Evolutionary conservation across 2,888 invertebrate genomes (phyloP).

Genomic region (Rotaria magnacalcarata): DNA sequence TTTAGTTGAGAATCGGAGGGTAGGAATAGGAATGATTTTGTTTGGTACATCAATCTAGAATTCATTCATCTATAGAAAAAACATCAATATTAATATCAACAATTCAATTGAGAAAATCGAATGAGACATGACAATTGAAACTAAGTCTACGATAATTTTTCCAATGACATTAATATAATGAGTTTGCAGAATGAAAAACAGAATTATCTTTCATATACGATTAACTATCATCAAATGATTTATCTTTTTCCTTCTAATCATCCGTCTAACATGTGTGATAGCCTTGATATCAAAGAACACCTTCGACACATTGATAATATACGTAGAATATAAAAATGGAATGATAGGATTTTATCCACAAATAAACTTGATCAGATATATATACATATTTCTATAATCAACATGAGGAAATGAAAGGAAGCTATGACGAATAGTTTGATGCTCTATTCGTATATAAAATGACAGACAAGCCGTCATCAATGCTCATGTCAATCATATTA

Average conservation of each 20-base stretch:
- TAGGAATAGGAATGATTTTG: too few relatives aligned
- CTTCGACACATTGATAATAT: not conserved
- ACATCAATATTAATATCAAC: too few relatives aligned
- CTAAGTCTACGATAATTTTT: too few relatives aligned
- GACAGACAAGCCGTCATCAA: not conserved
- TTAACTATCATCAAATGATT: too few relatives aligned
- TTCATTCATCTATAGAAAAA: too few relatives aligned
- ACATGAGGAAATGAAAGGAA: not conserved
- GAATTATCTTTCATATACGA: too few relatives aligned
- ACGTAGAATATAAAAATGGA: not conserved
- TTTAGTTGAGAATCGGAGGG: too few relatives aligned
- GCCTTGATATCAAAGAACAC: not conserved
- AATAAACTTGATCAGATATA: not conserved
- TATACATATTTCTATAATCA: constrained; percentile 18
- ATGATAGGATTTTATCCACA: not conserved
- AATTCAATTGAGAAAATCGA: too few relatives aligned
- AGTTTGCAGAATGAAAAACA: too few relatives aligned
- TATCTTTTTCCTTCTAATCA: not conserved
- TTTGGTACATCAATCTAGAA: too few relatives aligned
- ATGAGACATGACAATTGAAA: too few relatives aligned
- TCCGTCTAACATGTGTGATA: not conserved
- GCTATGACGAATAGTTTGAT: not conserved
- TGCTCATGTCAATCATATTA: not conserved
- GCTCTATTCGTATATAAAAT: not conserved
- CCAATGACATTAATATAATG: too few relatives aligned